Percentiles rank a stretch among this genome's conserved stretches.
phyloP scores from a whole-genome alignment of 2,113 vertebrate species.

The Macquaria australasica region DNA sequence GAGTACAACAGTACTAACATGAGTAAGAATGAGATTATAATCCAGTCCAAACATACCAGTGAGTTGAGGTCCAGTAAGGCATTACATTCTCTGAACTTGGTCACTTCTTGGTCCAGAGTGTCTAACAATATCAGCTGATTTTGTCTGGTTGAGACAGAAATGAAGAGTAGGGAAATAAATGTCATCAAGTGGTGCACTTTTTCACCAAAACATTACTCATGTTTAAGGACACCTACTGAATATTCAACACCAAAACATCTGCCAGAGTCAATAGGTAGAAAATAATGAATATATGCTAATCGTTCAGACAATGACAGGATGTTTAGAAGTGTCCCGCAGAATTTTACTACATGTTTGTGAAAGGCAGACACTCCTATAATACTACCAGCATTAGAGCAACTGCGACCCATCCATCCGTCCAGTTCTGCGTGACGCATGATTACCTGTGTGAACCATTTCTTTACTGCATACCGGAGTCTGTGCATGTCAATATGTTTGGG shows the following conservation, averaged over 20 bases:
- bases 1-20: background rate
- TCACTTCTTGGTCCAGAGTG: slow-evolving; percentile 96
- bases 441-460: background rate
- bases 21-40: background rate
- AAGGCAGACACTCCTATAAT: background rate
- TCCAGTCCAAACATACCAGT: slow-evolving; percentile 86
- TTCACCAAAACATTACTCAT: background rate
- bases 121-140: slow-evolving; percentile 95
- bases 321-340: background rate
- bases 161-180: background rate
- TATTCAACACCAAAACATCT: background rate
- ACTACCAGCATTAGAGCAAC: background rate
- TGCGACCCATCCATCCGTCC: background rate
- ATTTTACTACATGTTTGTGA: background rate
- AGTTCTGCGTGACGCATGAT: background rate
- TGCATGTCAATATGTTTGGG: background rate
- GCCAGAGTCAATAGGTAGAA: background rate
- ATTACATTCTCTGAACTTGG: slow-evolving; percentile 95
- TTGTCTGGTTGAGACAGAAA: slow-evolving; percentile 84
- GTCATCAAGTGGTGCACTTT: background rate
- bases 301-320: background rate
- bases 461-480: background rate
- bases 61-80: slow-evolving; percentile 91
- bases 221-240: background rate
- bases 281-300: background rate